Evolutionary conservation across 2,113 vertebrate species (phyloP).

Genomic region (Eubucco bourcierii): DNA sequence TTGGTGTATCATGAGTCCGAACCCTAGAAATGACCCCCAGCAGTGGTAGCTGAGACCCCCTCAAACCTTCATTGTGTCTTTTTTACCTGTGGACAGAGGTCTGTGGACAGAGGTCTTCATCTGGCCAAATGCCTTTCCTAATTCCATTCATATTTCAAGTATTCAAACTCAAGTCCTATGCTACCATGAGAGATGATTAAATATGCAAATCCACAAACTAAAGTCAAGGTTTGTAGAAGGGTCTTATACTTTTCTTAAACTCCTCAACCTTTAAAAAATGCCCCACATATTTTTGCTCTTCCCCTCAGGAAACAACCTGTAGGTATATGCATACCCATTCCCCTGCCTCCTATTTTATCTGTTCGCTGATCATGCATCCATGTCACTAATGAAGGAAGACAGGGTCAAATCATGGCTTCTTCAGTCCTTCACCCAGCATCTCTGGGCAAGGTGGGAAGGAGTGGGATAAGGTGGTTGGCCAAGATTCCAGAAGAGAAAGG

Average conservation of each 20-base stretch:
- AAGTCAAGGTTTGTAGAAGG: background rate
- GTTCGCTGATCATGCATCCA: background rate
- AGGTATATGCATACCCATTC: background rate
- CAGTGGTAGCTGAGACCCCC: background rate
- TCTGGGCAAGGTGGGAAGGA: background rate
- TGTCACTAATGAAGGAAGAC: background rate
- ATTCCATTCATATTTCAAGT: background rate
- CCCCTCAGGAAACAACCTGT: background rate
- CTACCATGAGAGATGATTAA: background rate
- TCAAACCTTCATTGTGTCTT: background rate
- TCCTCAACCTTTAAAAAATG: accelerated
- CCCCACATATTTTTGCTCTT: background rate
- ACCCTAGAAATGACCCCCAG: background rate
- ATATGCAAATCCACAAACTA: background rate
- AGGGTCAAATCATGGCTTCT: background rate
- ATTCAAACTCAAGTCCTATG: background rate
- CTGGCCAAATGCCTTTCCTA: no score
- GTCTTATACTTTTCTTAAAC: background rate
- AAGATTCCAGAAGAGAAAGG: background rate
- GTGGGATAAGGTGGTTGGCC: background rate
- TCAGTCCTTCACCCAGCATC: background rate
- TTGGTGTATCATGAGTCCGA: background rate
- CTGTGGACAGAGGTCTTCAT: background rate
- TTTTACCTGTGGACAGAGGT: background rate
- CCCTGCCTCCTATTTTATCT: background rate